Evolutionary conservation across 2,888 invertebrate species (phyloP), one percentile per base, ranked within the genome.

Genomic region (Eilema griseolum): DNA sequence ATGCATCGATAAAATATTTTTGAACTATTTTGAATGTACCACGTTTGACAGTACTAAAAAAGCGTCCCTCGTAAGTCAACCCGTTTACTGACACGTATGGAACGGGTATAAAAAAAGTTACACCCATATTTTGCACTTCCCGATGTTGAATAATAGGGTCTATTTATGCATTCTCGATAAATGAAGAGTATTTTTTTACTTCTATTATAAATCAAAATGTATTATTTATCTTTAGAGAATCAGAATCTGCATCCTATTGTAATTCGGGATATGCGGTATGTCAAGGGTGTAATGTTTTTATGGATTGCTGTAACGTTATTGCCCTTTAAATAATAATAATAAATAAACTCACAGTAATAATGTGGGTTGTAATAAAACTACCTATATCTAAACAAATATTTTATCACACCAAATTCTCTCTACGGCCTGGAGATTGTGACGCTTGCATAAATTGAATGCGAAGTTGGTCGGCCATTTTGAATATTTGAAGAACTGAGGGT

Each of bases 51-150:
- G 82, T 81, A 82, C 80, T 90, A 92, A 92, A 66, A 93, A 90
- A 84, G 75, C 81, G 82, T 89, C 92, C 92, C 93, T 87, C 87
- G 88, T 86, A 92, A 93, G 90, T 91, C 92, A 95, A 94, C 94
- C 94, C 95, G 94, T 93, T 91, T 93, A 89, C 90, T 93, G 93
- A 92, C 94, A 94, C 92, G 93, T 89, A 94, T 94, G 92, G 88
- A 93, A 86, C 87, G 84, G 88, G 89, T 88, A 90, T 89, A 93
- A 93, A 94, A n/a, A 94, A 95, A 91, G 94, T 90, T 93, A 94
- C 95, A 95, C 95, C 95, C 95, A 95, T 95, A 95, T 95, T 95
- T 95, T 95, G 95, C 95, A 94, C 94, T 94, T 95, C 93, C 91
- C 91, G 89, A 93, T 90, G 90, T 88, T 90, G 90, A 93, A 95